Base-by-base conservation (phyloP, 2,888 invertebrate genomes). In the Drosophila kanekoi region DNA sequence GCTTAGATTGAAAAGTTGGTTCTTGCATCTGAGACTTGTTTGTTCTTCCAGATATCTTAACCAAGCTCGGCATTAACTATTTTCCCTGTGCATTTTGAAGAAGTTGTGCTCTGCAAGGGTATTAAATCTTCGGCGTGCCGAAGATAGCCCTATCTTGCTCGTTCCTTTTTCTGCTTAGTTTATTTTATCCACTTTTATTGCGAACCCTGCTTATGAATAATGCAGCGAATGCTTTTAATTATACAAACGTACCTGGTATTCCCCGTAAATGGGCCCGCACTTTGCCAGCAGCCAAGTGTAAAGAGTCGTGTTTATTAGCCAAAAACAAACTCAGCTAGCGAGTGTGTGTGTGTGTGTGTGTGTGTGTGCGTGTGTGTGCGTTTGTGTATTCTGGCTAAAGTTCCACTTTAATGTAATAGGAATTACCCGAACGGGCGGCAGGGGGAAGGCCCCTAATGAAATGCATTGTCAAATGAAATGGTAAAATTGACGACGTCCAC, bases 401-500 rank as follows among this genome's bases (percentile, higher is more conserved):
- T 66, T 77, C 67, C 80, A 72, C 85, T 84, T 78, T 84, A 83
- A 79, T 84, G 70, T 79, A 79, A 75, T 83, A 86, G 68, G 71
- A 86, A 87, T 73, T 69, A 68, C 71, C 72, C 47, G 49, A 48
- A 62, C 62, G 52, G 51, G 35, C 61, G 40, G 20, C 47, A 28
- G 32, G 53, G 58, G 60, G 41, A 79, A 75, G 53, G 16, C 44
- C 76, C 74, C 72, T 89, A 89, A 89, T 86, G 89, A 86, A 86
- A 86, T 87, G 89, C 87, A 89, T 89, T 86, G 82, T 89, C 87
- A 87, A 89, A 87, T 86, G 86, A 87, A 89, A 86, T 89, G 85
- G 87, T 89, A 81, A 89, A 86, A 86, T 86, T 88, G 89, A 87
- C 89, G 87, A 86, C 85, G 81, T 87, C 73, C 81, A 88, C 87